Evolutionary conservation across 2,888 invertebrate genomes (phyloP).

Genomic region (Drosophila demipolita): DNA sequence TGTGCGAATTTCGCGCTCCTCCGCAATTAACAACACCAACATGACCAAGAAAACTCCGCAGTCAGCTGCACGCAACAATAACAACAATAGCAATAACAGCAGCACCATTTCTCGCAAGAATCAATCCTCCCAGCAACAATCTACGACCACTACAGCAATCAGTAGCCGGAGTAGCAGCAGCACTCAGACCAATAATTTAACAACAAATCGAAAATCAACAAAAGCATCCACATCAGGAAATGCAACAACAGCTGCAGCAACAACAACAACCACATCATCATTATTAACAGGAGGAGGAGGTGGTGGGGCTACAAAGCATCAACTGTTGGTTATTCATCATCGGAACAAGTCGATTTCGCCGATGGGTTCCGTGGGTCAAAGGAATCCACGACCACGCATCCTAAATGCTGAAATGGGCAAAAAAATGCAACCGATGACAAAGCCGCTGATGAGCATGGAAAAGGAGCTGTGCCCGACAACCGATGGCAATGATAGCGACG

Average conservation of each 20-base stretch:
- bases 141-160: slow-evolving; percentile 1
- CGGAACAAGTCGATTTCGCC: slow-evolving; percentile 20
- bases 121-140: slow-evolving; percentile 22
- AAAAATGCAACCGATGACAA: slow-evolving; percentile 78
- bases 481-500: slow-evolving; percentile 45
- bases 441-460: slow-evolving; percentile 81
- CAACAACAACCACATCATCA: slow-evolving; percentile 17
- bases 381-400: slow-evolving; percentile 83
- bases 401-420: slow-evolving; percentile 83
- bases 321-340: slow-evolving; percentile 13
- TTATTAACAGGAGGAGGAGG: neutral
- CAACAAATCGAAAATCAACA: neutral
- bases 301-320: slow-evolving; percentile 1
- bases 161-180: slow-evolving; percentile 11
- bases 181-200: slow-evolving; percentile 18
- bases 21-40: slow-evolving; percentile 25
- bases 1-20: slow-evolving; percentile 72
- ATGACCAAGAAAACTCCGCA: slow-evolving; percentile 32
- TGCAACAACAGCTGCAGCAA: neutral
- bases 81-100: neutral
- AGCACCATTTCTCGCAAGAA: slow-evolving; percentile 31
- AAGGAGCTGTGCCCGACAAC: slow-evolving; percentile 71
- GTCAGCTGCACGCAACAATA: slow-evolving; percentile 20
- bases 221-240: neutral
- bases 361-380: slow-evolving; percentile 22